phyloP scores from a whole-genome alignment of 1,140 invertebrate genomes.

The Tetramorium alpestre region DNA sequence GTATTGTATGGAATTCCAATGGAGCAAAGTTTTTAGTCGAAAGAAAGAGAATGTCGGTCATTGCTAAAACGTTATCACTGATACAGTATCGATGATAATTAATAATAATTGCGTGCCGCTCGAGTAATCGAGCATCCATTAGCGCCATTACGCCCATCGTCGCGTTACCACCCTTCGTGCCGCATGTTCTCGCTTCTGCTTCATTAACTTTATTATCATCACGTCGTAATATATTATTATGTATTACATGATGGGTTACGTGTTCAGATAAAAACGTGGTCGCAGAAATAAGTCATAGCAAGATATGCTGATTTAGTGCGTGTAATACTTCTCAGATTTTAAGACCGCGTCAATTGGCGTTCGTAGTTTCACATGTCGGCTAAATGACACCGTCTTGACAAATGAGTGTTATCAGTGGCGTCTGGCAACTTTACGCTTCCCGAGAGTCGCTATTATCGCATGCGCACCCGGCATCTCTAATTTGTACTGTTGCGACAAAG shows the following conservation, averaged over 20 bases:
- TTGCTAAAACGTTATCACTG: constrained; percentile 14
- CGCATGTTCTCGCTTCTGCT: constrained; percentile 39
- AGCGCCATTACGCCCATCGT: constrained; percentile 55
- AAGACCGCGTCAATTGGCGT: constrained; percentile 28
- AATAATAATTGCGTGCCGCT: constrained; percentile 56
- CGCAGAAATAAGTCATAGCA: constrained; percentile 62
- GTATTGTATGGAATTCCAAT: not conserved
- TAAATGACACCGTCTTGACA: constrained; percentile 49
- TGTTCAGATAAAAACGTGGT: constrained; percentile 6
- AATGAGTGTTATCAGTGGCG: constrained; percentile 53
- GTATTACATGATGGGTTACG: constrained; percentile 57
- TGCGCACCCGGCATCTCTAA: not conserved
- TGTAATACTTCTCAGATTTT: constrained; percentile 51
- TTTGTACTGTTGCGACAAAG: not conserved
- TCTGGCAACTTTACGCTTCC: constrained; percentile 29
- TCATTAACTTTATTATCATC: constrained; percentile 60
- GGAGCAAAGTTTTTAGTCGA: not conserved
- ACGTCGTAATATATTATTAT: constrained; percentile 70
- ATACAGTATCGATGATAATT: constrained; percentile 53
- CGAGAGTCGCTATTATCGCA: constrained; percentile 17
- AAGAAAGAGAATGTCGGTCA: not conserved
- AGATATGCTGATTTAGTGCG: constrained; percentile 63
- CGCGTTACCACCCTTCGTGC: constrained; percentile 34
- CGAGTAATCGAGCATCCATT: constrained; percentile 58
- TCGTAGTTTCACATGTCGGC: constrained; percentile 19